Evolutionary conservation across 2,797 vertebrate species (phyloP).

Genomic region (Oreortyx pictus): DNA sequence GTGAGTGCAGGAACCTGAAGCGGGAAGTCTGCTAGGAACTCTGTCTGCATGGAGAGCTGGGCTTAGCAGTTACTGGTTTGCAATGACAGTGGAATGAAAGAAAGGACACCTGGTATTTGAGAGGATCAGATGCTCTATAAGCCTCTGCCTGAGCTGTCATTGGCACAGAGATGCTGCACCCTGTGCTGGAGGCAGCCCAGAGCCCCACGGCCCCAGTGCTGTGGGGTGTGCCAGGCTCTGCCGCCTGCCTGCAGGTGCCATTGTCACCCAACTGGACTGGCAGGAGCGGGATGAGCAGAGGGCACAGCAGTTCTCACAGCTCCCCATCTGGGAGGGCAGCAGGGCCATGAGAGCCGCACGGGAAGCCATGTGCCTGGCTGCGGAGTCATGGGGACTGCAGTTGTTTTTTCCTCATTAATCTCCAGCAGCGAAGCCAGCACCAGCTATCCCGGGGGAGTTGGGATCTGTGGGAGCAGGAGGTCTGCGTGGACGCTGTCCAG

Average conservation of each 20-base stretch:
- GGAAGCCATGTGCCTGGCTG: background rate
- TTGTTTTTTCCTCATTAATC: background rate
- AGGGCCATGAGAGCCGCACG: rapidly evolving
- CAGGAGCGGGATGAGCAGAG: background rate
- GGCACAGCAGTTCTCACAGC: rapidly evolving
- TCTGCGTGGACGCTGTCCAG: background rate
- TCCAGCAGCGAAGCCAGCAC: background rate
- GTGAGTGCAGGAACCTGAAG: background rate
- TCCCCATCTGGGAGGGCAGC: rapidly evolving
- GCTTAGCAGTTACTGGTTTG: background rate
- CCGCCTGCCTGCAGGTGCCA: background rate
- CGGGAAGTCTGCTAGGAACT: background rate
- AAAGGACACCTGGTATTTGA: background rate
- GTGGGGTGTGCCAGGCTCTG: background rate
- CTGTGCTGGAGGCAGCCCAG: rapidly evolving
- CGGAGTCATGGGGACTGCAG: background rate
- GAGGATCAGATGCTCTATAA: background rate
- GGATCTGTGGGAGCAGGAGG: background rate
- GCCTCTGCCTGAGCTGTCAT: background rate
- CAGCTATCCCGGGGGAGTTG: rapidly evolving
- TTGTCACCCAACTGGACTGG: background rate
- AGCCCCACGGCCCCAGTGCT: background rate
- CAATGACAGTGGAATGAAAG: background rate
- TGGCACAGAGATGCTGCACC: background rate
- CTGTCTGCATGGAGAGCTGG: background rate